phyloP scores from a whole-genome alignment of 2,113 vertebrate species.

The cattle (Bos taurus) region DNA sequence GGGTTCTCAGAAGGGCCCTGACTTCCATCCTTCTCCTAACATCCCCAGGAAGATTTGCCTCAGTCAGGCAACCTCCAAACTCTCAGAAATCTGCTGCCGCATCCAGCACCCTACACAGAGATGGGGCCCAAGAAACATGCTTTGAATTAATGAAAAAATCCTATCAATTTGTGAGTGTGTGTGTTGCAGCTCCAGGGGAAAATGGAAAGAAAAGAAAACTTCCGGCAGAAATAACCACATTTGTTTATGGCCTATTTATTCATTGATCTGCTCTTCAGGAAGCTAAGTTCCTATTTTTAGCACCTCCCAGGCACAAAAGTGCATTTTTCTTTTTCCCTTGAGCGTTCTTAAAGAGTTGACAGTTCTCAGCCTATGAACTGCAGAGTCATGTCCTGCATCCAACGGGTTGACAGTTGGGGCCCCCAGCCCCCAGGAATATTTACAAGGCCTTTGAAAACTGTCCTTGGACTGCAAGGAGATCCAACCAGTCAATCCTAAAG shows the following conservation, averaged over 20 bases:
- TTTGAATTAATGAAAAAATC: neutral
- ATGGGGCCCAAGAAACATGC: neutral
- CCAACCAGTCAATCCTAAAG: neutral
- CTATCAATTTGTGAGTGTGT: neutral
- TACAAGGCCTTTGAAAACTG: neutral
- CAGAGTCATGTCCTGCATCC: neutral
- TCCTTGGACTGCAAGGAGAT: neutral
- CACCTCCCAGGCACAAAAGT: neutral
- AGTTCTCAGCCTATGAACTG: neutral
- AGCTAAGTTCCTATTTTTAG: neutral
- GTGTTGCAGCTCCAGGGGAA: neutral
- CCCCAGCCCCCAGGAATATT: too few species aligned
- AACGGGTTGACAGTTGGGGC: accelerated
- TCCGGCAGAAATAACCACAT: neutral
- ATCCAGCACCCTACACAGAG: accelerated
- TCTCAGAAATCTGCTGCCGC: neutral
- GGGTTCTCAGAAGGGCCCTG: neutral
- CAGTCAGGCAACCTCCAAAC: neutral
- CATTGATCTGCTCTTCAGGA: neutral
- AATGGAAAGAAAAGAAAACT: neutral
- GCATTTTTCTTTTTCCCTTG: neutral
- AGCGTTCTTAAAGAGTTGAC: neutral
- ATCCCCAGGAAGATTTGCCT: neutral
- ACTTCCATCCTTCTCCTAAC: neutral
- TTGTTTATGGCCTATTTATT: neutral